phyloP scores from a whole-genome alignment of 2,113 vertebrate genomes.

The Cinclus mexicanus region DNA sequence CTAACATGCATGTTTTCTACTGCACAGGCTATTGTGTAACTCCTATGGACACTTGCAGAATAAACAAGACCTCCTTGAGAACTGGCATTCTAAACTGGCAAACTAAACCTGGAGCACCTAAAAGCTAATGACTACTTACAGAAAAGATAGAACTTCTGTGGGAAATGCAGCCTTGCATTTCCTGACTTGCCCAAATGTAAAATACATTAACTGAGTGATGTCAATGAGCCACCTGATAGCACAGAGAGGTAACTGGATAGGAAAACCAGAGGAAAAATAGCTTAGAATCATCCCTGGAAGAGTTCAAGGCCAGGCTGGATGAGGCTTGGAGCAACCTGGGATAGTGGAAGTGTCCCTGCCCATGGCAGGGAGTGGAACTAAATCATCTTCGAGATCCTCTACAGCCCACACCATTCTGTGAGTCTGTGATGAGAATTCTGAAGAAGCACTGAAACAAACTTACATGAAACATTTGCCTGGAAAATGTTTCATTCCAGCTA shows the following conservation, averaged over 20 bases:
- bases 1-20: background rate
- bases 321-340: background rate
- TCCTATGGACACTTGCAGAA: background rate
- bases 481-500: background rate
- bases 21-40: background rate
- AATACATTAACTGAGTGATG: conserved; percentile 3
- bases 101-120: background rate
- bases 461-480: background rate
- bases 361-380: background rate
- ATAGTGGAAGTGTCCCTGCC: background rate
- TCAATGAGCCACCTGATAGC: background rate
- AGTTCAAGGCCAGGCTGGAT: background rate
- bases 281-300: background rate
- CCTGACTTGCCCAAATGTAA: background rate
- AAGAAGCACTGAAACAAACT: background rate
- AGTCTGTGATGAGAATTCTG: background rate
- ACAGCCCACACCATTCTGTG: background rate
- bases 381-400: background rate
- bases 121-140: background rate
- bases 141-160: background rate
- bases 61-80: background rate
- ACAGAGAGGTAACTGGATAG: background rate
- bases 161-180: background rate
- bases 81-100: background rate
- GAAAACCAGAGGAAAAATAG: background rate